phyloP scores from a whole-genome alignment of 2,888 invertebrate genomes.

The Eledona agricola region DNA sequence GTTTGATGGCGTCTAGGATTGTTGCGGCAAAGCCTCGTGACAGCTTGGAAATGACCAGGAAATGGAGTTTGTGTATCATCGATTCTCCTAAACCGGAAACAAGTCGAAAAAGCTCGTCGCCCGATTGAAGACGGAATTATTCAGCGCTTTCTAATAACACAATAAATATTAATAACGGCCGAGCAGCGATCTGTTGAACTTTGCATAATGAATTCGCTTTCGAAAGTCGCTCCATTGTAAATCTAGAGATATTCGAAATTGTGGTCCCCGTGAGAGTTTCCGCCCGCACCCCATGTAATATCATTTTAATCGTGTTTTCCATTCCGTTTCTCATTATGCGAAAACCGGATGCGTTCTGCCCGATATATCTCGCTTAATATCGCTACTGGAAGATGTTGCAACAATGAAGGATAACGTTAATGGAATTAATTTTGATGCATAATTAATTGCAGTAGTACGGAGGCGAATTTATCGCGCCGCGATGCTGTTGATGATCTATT shows the following conservation, averaged over 20 bases:
- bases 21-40: slow-evolving; percentile 40
- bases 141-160: slow-evolving; percentile 29
- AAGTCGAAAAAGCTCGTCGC: slow-evolving; percentile 28
- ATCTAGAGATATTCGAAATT: slow-evolving; percentile 19
- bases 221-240: slow-evolving; percentile 21
- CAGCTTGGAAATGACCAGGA: slow-evolving; percentile 53
- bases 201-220: slow-evolving; percentile 32
- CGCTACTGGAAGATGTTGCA: slow-evolving; percentile 43
- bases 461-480: slow-evolving; percentile 43
- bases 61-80: slow-evolving; percentile 53
- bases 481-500: slow-evolving; percentile 53
- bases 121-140: slow-evolving; percentile 20
- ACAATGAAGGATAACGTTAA: slow-evolving; percentile 49
- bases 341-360: slow-evolving; percentile 9
- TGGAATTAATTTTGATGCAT: slow-evolving; percentile 54
- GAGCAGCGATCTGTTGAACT: slow-evolving; percentile 27
- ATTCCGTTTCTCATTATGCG: slow-evolving; percentile 26
- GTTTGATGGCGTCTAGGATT: slow-evolving; percentile 44
- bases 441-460: slow-evolving; percentile 47
- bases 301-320: slow-evolving; percentile 39
- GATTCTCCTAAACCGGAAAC: slow-evolving; percentile 44
- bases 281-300: slow-evolving; percentile 27
- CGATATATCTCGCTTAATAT: slow-evolving; percentile 22
- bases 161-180: slow-evolving; percentile 35
- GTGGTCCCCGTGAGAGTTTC: slow-evolving; percentile 13